A percentile compares a stretch with the other conserved stretches of the same genome.
Conservation (phyloP, 1,140 invertebrate genomes). For the Cherax quadricarinatus region DNA sequence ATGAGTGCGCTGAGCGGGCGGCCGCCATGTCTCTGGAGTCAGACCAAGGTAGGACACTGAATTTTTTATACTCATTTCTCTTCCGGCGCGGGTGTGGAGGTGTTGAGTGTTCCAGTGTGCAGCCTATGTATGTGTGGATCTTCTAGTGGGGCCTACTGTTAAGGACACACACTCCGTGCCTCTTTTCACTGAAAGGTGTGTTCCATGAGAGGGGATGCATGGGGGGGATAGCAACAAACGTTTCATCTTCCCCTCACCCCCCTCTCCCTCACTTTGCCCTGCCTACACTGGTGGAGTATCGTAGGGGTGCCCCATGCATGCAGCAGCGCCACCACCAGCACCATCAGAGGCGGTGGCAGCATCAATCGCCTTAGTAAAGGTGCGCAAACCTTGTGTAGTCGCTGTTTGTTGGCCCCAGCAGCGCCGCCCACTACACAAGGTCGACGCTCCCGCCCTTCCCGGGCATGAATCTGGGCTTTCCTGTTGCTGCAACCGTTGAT, state of each 20-base stretch:
- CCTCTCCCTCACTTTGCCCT: not conserved
- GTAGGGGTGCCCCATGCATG: not conserved
- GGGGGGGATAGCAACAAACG: not conserved
- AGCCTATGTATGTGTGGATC: not conserved
- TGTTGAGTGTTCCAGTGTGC: not conserved
- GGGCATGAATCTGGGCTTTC: not conserved
- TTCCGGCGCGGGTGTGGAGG: not conserved
- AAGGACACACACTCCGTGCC: not conserved
- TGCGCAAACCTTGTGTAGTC: not conserved
- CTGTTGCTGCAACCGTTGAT: not conserved
- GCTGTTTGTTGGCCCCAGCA: not conserved
- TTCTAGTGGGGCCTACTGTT: not conserved
- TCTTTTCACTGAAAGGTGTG: too few species aligned
- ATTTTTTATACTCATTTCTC: not conserved
- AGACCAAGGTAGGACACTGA: slow-evolving; percentile 7
- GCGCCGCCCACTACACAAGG: too few species aligned
- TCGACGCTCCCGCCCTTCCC: not conserved
- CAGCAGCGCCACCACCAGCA: not conserved
- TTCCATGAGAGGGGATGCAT: not conserved
- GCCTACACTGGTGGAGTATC: not conserved
- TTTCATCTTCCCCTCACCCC: not conserved
- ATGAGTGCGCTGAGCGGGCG: not conserved
- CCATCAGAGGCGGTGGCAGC: not conserved
- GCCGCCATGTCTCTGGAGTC: slow-evolving; percentile 10
- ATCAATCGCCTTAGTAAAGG: not conserved